Evolutionary conservation across 2,113 vertebrate genomes (phyloP).

Genomic region (Syngnathoides biaculeatus): DNA sequence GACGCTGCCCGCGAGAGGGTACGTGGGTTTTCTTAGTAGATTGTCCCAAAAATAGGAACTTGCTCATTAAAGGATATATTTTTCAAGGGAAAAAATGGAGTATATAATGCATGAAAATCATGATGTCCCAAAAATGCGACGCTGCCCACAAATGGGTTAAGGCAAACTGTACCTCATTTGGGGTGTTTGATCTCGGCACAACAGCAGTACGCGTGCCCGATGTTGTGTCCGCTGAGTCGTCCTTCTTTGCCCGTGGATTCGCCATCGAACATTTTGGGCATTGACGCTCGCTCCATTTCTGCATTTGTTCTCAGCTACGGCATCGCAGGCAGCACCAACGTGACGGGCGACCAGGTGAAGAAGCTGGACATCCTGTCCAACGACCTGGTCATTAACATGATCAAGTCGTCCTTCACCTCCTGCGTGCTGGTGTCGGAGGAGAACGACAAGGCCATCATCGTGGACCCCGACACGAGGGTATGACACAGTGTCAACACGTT

Average conservation of each 20-base stretch:
- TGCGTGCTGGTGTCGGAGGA: constrained; percentile 91
- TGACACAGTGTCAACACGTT: background rate
- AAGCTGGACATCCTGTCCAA: constrained; percentile 94
- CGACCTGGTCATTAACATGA: constrained; percentile 89
- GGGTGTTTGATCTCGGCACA: too few relatives aligned
- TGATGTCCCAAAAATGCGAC: too few relatives aligned
- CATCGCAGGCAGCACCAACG: constrained; percentile 88
- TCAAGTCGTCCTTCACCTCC: constrained; percentile 87
- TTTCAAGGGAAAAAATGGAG: too few relatives aligned
- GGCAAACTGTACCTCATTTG: too few relatives aligned
- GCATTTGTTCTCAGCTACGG: constrained; percentile 74
- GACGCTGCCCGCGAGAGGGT: too few relatives aligned
- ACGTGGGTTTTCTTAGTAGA: too few relatives aligned
- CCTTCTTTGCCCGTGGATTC: background rate
- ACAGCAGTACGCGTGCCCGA: too few relatives aligned
- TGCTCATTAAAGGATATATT: too few relatives aligned
- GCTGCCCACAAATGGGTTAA: too few relatives aligned
- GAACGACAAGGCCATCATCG: constrained; percentile 82
- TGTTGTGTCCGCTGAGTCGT: background rate
- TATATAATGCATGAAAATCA: too few relatives aligned
- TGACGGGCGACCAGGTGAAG: constrained; percentile 94
- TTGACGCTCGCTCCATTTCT: background rate
- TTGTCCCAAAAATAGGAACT: too few relatives aligned
- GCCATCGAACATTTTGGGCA: background rate
- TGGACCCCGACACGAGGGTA: constrained; percentile 84